These are phyloP conservation scores for Hemiscyllium ocellatum DNA, from an alignment of 2,113 vertebrate species.

Conservation along the genomic window DNA sequence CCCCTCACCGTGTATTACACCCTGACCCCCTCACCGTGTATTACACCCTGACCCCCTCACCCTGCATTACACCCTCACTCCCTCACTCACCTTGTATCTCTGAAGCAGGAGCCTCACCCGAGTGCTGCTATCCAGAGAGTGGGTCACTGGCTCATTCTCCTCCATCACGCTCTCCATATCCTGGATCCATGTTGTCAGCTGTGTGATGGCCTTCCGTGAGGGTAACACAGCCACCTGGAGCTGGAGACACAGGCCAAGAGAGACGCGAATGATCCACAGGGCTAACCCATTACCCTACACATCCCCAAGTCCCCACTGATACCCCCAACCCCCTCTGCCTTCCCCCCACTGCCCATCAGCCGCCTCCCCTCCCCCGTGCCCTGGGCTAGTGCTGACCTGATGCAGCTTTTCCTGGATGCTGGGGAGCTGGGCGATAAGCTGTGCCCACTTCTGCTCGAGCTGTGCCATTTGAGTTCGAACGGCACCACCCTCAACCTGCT, in stretches of 20 bases:
- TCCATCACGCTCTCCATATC: constrained; percentile 51
- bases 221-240: constrained; percentile 68
- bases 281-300: background rate
- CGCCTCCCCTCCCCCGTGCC: background rate
- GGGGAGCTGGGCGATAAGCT: constrained; percentile 59
- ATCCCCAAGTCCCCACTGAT: too few relatives aligned
- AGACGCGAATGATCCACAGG: background rate
- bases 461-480: constrained; percentile 60
- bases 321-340: background rate
- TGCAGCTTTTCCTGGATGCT: constrained; percentile 69
- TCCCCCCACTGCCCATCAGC: too few relatives aligned
- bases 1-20: too few relatives aligned
- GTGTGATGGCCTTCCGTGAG: constrained; percentile 67
- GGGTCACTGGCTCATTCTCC: constrained; percentile 40
- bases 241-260: constrained; percentile 55
- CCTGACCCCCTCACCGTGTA: too few relatives aligned
- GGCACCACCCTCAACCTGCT: constrained; percentile 56
- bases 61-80: too few relatives aligned
- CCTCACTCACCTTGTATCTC: constrained; percentile 67
- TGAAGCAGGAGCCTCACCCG: constrained; percentile 58
- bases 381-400: constrained; percentile 53
- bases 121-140: constrained; percentile 27
- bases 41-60: too few relatives aligned
- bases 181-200: constrained; percentile 65
- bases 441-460: constrained; percentile 70